Evolutionary conservation across 1,140 invertebrate species (phyloP), one percentile per base, ranked within the genome.

Genomic region (Parasteatoda tepidariorum): DNA sequence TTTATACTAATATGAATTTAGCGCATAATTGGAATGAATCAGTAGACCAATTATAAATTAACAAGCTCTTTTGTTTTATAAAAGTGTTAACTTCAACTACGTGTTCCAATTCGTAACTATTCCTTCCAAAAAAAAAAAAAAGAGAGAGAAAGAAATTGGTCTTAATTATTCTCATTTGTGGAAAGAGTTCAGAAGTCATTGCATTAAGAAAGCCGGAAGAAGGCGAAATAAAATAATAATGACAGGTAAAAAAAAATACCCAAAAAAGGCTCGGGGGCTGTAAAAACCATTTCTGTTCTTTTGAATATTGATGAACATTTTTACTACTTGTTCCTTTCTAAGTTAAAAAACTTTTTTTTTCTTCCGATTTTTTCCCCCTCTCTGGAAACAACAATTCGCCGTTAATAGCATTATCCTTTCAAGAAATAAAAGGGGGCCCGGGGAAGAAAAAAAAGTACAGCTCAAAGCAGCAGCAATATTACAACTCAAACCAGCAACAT

Each of bases 231-330:
- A 82, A 82, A 82, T 82, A 82, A 82, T 82, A 3, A 73, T 3
- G 18, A 4, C 15, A 0, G 9, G 4, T 15, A 57, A 73, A 73
- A 73, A 57, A 73, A 24, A 26, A 13, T 22, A 9, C 41, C 31
- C 24, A 22, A 57, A 79, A 82, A 82, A 54, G 67, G 78, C 78
- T 82, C 78, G 78, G 78, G 78, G 78, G 66, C 55, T 82, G 66
- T 70, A 70, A 82, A 82, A 82, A 82, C 66, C 78, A 70, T 82
- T 76, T 71, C 78, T 71, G 78, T 82, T 82, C 78, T 82, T 82
- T 82, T 82, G 78, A 82, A 82, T 82, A 82, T 82, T 82, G 78
- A 82, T 82, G 78, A 82, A 82, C 66, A 71, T 82, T 82, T 82
- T 82, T 82, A 82, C 78, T 64, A 82, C 78, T 82, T 79, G 75